A percentile compares a stretch with the other conserved stretches of the same genome.
Conservation (phyloP, 2,797 vertebrate genomes). For the Buphagus erythrorhynchus region DNA sequence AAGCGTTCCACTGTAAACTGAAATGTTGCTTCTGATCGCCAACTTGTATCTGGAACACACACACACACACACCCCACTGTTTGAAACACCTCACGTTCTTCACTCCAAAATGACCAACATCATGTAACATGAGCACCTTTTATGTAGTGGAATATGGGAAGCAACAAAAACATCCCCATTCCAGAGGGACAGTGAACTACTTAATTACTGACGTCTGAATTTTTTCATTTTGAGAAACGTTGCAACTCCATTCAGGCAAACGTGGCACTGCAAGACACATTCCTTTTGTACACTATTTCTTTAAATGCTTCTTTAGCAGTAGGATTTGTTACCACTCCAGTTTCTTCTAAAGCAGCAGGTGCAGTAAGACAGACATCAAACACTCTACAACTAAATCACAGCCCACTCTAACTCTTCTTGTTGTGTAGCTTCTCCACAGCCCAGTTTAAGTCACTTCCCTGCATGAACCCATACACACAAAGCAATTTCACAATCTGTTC, state of each 20-base stretch:
- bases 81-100: background rate
- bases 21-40: constrained; percentile 98
- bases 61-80: background rate
- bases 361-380: background rate
- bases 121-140: rapidly evolving
- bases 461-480: background rate
- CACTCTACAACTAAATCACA: background rate
- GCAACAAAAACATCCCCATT: background rate
- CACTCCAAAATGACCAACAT: background rate
- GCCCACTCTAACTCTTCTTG: background rate
- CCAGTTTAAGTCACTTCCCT: background rate
- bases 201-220: background rate
- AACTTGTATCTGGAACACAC: constrained; percentile 91
- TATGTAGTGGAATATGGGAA: background rate
- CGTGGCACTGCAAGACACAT: rapidly evolving
- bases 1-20: constrained; percentile 97
- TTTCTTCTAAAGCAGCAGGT: background rate
- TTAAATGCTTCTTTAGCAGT: background rate
- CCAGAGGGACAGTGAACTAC: background rate
- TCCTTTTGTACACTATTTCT: background rate
- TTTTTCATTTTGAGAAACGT: background rate
- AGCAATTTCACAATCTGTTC: background rate
- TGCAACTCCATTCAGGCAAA: background rate
- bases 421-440: background rate
- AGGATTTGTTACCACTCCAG: background rate